A percentile compares a stretch with the other conserved stretches of the same genome.
These are phyloP conservation scores for Dilophus febrilis DNA, from an alignment of 2,888 invertebrate species.

Conservation along the genomic window DNA sequence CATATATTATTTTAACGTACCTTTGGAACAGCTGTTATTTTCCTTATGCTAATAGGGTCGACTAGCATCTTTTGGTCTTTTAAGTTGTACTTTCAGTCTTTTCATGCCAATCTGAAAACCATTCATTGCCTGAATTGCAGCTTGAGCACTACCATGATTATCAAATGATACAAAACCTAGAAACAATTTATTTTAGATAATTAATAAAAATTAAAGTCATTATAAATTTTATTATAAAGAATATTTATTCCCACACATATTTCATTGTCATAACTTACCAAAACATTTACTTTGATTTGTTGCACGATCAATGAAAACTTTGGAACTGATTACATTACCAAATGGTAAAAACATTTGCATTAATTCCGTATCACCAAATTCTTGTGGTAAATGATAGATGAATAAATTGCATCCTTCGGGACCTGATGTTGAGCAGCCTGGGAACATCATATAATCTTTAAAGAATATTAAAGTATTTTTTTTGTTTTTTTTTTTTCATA, in stretches of 20 bases:
- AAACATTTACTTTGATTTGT: slow-evolving; percentile 99
- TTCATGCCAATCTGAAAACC: slow-evolving; percentile 99
- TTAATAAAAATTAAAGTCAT: background rate
- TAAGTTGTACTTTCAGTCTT: slow-evolving; percentile 97
- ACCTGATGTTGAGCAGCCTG: slow-evolving; percentile 91
- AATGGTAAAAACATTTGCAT: slow-evolving; percentile 99
- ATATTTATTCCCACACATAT: too few species aligned
- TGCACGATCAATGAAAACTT: slow-evolving; percentile 99
- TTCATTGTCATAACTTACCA: too few species aligned
- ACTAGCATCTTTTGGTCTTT: slow-evolving; percentile 95
- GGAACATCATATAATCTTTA: slow-evolving; percentile 54
- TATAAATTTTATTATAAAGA: too few species aligned
- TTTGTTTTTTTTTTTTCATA: too few species aligned
- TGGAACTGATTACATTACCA: slow-evolving; percentile 98
- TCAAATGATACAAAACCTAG: slow-evolving; percentile 98
- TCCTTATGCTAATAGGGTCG: slow-evolving; percentile 85
- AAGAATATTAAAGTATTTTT: slow-evolving; percentile 31
- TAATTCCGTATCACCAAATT: slow-evolving; percentile 96
- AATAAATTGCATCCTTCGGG: slow-evolving; percentile 99
- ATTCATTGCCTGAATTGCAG: slow-evolving; percentile 99
- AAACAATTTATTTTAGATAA: too few species aligned
- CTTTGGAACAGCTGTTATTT: too few species aligned
- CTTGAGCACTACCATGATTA: slow-evolving; percentile 94
- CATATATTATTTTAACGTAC: too few species aligned
- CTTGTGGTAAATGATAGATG: slow-evolving; percentile 99